Evolutionary conservation across 37 sponge, comb jelly and placozoan genomes (phyloP).

Genomic region (Cladorhizidae sp.): DNA sequence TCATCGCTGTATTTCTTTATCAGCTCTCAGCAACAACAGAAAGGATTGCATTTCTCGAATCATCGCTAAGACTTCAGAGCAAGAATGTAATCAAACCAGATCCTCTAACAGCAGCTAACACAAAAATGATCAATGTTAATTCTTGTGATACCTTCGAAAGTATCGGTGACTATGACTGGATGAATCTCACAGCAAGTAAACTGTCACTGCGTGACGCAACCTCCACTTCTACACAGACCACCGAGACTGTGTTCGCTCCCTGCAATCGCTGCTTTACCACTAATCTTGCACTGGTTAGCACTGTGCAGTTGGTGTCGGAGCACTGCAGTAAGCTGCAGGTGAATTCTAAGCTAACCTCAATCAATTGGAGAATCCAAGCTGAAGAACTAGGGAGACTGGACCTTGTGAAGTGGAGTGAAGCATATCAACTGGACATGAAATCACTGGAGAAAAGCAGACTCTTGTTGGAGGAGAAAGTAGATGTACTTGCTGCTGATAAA

Average conservation of each 20-base stretch:
- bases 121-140: no score
- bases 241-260: conserved; percentile 60
- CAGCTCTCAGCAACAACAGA: conserved; percentile 18
- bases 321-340: neutral
- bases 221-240: conserved; percentile 44
- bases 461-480: neutral
- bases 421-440: conserved; percentile 7
- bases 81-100: neutral
- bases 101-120: neutral
- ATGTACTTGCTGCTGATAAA: neutral
- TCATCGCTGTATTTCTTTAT: neutral
- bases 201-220: neutral
- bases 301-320: conserved; percentile 3
- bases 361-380: conserved; percentile 30
- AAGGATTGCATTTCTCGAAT: neutral
- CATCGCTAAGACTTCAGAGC: neutral
- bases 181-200: neutral
- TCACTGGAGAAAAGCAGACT: neutral
- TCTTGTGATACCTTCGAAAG: no score
- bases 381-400: conserved; percentile 23
- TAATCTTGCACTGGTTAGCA: neutral
- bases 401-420: conserved; percentile 1
- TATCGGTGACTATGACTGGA: no score
- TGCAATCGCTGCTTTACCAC: conserved; percentile 50
- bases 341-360: neutral